Conservation (phyloP, 2,113 vertebrate genomes). For the Pseudolaguvia tuberculata region DNA sequence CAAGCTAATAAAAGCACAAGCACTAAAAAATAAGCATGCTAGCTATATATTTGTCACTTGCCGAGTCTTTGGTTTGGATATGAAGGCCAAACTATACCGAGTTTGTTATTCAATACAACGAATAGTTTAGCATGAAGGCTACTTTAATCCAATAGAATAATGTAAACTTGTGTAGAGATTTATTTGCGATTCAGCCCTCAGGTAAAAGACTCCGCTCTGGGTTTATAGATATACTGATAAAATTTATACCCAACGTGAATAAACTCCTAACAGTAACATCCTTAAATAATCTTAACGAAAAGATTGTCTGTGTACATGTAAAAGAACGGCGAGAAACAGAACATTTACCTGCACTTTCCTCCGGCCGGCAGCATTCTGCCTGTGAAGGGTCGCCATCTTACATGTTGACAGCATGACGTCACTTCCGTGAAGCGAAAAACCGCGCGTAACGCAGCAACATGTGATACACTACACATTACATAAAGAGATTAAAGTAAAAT, state of each 20-base stretch:
- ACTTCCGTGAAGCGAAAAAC: slow-evolving; percentile 62
- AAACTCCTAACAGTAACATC: not conserved
- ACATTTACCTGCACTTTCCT: slow-evolving; percentile 79
- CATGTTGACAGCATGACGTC: slow-evolving; percentile 82
- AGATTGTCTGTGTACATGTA: not conserved
- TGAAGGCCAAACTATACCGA: not conserved
- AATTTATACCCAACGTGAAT: not conserved
- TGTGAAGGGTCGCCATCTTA: slow-evolving; percentile 88
- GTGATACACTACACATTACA: too few species aligned
- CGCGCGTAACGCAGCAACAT: not conserved
- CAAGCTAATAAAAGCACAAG: not conserved
- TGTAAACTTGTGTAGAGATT: not conserved
- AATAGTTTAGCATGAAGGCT: too few species aligned
- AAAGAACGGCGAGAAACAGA: not conserved
- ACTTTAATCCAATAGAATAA: too few species aligned
- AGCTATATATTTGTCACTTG: not conserved
- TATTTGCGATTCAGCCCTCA: not conserved
- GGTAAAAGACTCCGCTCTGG: not conserved
- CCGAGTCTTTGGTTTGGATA: not conserved
- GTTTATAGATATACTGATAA: not conserved
- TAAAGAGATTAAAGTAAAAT: too few species aligned
- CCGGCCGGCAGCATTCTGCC: slow-evolving; percentile 84
- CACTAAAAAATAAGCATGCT: not conserved
- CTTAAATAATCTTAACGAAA: not conserved
- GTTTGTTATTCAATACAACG: not conserved